Base-by-base conservation (phyloP, 1,140 invertebrate species). In the Drosophila micromelanica region DNA sequence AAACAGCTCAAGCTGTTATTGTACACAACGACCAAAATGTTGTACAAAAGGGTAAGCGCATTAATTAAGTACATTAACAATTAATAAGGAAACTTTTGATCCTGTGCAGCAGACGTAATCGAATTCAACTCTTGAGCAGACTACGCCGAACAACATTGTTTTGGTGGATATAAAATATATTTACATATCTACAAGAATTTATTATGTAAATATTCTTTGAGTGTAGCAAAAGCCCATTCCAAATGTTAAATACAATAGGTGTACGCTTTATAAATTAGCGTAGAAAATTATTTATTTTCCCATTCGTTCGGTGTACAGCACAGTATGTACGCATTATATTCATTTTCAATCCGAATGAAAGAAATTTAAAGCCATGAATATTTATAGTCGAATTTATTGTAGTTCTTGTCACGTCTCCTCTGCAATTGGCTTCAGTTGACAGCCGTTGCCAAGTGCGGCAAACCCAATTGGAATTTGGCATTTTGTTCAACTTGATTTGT, bases 401-500 rank as follows among this genome's bases (percentile, higher is more conserved):
- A 38, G 9, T 67, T 67, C 42, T 32, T 40, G 70, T 73, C 70
- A 73, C 70, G 70, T 68, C 20, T 38, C 13, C 3, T 17, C 49
- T 48, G 70, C 63, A 68, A 60, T 48, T 49, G 38, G 27, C 27
- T 43, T 43, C n/a, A 38, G 55, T 17, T 15, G 45, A 32, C 56
- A 37, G 15, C 5, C 51, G 45, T 65, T 56, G 49, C 49, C 49
- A 69, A 54, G 49, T 56, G 38, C 61, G 30, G 46, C 62, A 67
- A 72, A 52, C 42, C 38, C 46, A 67, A 59, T 72, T 64, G 35
- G 61, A 71, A 56, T 70, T 32, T 13, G 48, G 35, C 20, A 43
- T 55, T 56, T 57, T 62, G 35, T 55, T 30, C 30, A 48, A 13
- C 30, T 43, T 38, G 32, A 13, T 64, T 40, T 35, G 2, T 13